A percentile compares a stretch with the other conserved stretches of the same genome.
These are phyloP conservation scores for Pseudomugil gertrudae DNA, from an alignment of 2,797 vertebrate species.

Conservation along the genomic window DNA sequence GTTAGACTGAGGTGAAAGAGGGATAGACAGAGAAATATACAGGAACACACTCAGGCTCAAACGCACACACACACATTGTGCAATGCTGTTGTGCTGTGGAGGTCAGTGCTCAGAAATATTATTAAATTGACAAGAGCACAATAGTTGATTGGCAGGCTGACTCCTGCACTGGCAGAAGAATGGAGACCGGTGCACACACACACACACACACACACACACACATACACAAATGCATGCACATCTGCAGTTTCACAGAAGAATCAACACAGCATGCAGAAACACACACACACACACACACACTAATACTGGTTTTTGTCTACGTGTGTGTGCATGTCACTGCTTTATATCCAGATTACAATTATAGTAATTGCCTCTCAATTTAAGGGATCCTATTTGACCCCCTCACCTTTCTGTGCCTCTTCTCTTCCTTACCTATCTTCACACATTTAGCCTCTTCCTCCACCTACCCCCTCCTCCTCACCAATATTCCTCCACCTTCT, in stretches of 20 bases:
- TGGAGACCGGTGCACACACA: conserved; percentile 37
- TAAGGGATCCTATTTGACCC: conserved; percentile 77
- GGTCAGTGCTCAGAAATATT: conserved; percentile 79
- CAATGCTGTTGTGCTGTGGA: conserved; percentile 58
- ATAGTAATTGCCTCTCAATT: conserved; percentile 82
- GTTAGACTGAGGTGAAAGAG: conserved; percentile 72
- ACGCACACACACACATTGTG: conserved; percentile 42
- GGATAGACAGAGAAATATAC: conserved; percentile 72
- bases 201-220: conserved; percentile 37
- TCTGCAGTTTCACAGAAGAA: conserved; percentile 55
- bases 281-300: conserved; percentile 13
- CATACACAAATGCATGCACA: conserved; percentile 42
- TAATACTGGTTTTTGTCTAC: conserved; percentile 51
- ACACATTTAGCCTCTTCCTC: conserved; percentile 28
- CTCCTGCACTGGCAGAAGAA: conserved; percentile 72
- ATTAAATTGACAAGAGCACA: conserved; percentile 82
- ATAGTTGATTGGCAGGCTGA: conserved; percentile 80
- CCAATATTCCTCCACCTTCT: conserved; percentile 76
- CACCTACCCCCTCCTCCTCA: conserved; percentile 46
- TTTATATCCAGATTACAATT: conserved; percentile 82
- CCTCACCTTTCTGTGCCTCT: conserved; percentile 61
- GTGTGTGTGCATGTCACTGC: conserved; percentile 47
- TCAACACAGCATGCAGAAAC: conserved; percentile 53
- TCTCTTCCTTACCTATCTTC: conserved; percentile 27
- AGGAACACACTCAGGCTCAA: conserved; percentile 51